A percentile compares a stretch with the other conserved stretches of the same genome.
These are phyloP conservation scores for Okamejei kenojei DNA, from an alignment of 2,797 vertebrate genomes.

Conservation along the genomic window DNA sequence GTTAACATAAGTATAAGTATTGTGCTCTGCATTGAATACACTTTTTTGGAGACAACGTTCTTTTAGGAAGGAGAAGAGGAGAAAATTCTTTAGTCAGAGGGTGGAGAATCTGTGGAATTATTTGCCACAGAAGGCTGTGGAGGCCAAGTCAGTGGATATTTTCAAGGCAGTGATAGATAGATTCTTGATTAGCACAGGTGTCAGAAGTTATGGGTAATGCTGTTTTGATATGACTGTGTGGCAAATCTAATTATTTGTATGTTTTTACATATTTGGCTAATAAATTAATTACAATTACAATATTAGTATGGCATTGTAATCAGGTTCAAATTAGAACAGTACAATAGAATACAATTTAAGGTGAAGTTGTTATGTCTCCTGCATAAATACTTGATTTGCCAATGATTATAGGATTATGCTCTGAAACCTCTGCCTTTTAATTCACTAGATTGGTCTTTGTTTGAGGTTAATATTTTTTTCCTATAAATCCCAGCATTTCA, in stretches of 20 bases:
- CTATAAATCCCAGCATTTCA: not conserved
- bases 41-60: not conserved
- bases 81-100: too few relatives aligned
- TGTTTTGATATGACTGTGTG: too few relatives aligned
- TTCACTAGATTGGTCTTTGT: not conserved
- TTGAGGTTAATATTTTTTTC: slow-evolving; percentile 18
- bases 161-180: too few relatives aligned
- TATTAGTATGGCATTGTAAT: not conserved
- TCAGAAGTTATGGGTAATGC: too few relatives aligned
- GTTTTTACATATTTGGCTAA: too few relatives aligned
- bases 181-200: too few relatives aligned
- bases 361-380: not conserved
- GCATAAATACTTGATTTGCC: not conserved
- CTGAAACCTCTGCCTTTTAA: not conserved
- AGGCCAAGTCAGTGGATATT: too few relatives aligned
- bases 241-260: too few relatives aligned
- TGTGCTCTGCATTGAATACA: not conserved
- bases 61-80: too few relatives aligned
- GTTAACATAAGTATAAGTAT: not conserved
- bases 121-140: too few relatives aligned
- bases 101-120: too few relatives aligned
- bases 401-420: not conserved
- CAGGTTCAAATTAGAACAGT: not conserved
- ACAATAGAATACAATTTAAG: not conserved
- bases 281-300: too few relatives aligned